Evolutionary conservation across 1,140 invertebrate genomes (phyloP), one percentile per base, ranked within the genome.

Genomic region (Drosophila suzukii): DNA sequence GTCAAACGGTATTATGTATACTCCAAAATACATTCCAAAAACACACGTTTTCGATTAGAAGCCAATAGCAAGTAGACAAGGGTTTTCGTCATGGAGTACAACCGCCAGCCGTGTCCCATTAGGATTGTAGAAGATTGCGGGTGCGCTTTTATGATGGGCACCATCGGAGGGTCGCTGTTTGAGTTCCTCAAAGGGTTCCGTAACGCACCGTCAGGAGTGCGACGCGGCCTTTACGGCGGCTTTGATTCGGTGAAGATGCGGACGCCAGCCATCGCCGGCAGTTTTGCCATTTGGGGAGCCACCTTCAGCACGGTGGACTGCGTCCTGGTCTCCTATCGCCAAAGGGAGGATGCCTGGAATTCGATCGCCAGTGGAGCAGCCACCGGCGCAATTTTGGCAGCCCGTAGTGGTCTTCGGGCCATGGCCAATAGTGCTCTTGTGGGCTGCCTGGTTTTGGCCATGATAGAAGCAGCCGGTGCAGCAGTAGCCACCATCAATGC

Each of bases 271-370:
- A 81, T 89, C n/a, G 81, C 84, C 6, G 84, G 84, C 7, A 89
- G 63, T 53, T 89, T 89, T 57, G 84, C 84, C 10, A 8, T 89
- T 24, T 89, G 84, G 84, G 84, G 84, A 4, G 77, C 80, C 38
- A 89, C 84, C 4, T 89, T 89, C 27, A 89, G 84, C 44, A 70
- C 74, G 0, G 85, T 89, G 13, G 84, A 89, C 59, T 89, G 84
- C n/a, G 66, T 66, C 12, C 56, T 89, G 77, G 70, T 89, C 3
- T 46, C 71, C 15, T 73, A 78, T 27, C 61, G 84, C 1, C 84
- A 89, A 30, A 53, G 62, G 4, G 84, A 89, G 39, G 84, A 89
- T 27, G 56, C 80, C 0, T 89, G 84, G 85, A 89, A 89, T n/a
- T 89, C 84, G 0, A 89, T 89, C 24, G 46, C 81, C 0, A 89